Evolutionary conservation across 1,140 invertebrate genomes (phyloP).

Genomic region (Drosophila repleta): DNA sequence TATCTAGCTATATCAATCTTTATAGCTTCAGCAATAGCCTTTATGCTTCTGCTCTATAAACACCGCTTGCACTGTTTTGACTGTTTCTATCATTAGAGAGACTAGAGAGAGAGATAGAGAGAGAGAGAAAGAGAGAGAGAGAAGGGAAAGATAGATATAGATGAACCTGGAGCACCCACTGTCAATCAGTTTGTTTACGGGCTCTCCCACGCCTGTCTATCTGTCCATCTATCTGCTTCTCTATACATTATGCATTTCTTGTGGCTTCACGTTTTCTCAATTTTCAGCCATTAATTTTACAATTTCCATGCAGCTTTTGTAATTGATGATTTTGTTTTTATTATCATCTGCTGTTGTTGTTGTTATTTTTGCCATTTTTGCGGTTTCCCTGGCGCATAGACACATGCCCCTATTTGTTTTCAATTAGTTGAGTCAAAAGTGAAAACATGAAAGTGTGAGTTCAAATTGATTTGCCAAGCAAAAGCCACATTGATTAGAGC

Average conservation of each 20-base stretch:
- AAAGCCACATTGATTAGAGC: constrained; percentile 72
- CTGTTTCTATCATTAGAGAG: neutral
- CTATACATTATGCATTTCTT: constrained; percentile 7
- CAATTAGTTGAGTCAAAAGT: constrained; percentile 74
- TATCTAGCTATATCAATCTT: no score
- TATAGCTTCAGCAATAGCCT: no score
- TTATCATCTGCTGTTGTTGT: neutral
- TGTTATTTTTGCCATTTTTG: constrained; percentile 40
- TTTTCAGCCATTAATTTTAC: constrained; percentile 61
- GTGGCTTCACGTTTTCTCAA: constrained; percentile 69
- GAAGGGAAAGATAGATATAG: neutral
- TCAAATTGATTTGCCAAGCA: constrained; percentile 64
- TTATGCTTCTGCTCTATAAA: no score
- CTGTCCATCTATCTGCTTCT: neutral
- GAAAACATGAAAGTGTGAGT: constrained; percentile 78
- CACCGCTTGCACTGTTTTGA: no score
- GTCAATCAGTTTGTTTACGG: constrained; percentile 14
- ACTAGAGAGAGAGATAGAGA: neutral
- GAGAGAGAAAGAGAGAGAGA: neutral
- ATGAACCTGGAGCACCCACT: constrained; percentile 1
- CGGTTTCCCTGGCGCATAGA: constrained; percentile 15
- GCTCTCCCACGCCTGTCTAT: constrained; percentile 62
- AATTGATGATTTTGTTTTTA: constrained; percentile 39
- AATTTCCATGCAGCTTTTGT: constrained; percentile 33
- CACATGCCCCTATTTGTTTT: constrained; percentile 40